Base-by-base conservation (phyloP, 2,888 invertebrate species). In the Xylophagus ater region DNA sequence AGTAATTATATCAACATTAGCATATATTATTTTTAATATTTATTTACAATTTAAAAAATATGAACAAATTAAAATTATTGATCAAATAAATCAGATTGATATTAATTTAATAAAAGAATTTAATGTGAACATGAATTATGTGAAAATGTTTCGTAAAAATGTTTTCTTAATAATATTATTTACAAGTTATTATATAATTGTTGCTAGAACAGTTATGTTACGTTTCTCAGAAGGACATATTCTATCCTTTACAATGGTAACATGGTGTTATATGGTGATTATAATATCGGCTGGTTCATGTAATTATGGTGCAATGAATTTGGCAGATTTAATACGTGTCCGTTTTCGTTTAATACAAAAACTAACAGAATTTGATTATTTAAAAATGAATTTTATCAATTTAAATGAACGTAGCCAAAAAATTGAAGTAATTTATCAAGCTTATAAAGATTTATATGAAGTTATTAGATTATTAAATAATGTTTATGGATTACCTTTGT, bases 221-320 rank as follows among this genome's bases (percentile, higher is more conserved):
- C n/a, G n/a, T n/a, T n/a, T n/a, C n/a, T n/a, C n/a, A n/a, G n/a
- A n/a, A n/a, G n/a, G n/a, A n/a, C n/a, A n/a, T n/a, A n/a, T n/a
- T n/a, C n/a, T n/a, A n/a, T n/a, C n/a, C n/a, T n/a, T n/a, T n/a
- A n/a, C n/a, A n/a, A n/a, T n/a, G n/a, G n/a, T n/a, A n/a, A n/a
- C n/a, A n/a, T n/a, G n/a, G n/a, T n/a, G 25, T 15, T 35, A 35
- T 25, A 23, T 26, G 9, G 17, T 28, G n/a, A 20, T n/a, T 10
- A 21, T 29, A 2, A n/a, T 34, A 28, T 20, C 34, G n/a, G 40
- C 21, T 7, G 17, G 15, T 8, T 15, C 21, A 3, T 29, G 34
- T 26, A 35, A 24, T 15, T 40, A 40, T 26, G 34, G 15, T 5
- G 28, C 29, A 4, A 40, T 40, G 40, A 40, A 40, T 14, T 34